Evolutionary conservation across 2,888 invertebrate genomes (phyloP).

Genomic region (Kuschelorhynchus macadamiae): DNA sequence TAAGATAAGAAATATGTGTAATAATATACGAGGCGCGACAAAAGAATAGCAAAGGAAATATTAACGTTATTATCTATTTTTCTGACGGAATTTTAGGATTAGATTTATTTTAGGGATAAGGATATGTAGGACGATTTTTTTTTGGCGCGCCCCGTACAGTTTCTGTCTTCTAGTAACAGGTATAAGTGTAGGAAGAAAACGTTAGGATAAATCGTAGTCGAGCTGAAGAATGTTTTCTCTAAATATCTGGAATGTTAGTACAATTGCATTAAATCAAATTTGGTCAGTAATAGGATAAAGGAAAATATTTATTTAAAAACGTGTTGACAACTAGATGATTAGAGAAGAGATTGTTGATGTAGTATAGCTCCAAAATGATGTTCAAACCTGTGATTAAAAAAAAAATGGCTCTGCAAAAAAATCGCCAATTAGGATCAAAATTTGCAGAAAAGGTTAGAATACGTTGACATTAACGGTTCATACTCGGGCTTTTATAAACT

Average conservation of each 20-base stretch:
- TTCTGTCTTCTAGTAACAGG: constrained; percentile 37
- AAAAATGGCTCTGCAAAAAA: constrained; percentile 18
- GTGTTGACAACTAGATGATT: constrained; percentile 26
- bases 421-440: constrained; percentile 5
- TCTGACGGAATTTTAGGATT: constrained; percentile 43
- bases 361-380: constrained; percentile 48
- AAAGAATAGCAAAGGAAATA: constrained; percentile 25
- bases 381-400: constrained; percentile 50
- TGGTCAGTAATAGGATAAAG: constrained; percentile 41
- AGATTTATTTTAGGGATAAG: constrained; percentile 36
- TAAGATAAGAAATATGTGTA: constrained; percentile 36
- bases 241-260: constrained; percentile 34
- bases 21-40: constrained; percentile 20
- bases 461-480: too few species aligned
- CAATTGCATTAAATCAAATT: constrained; percentile 23
- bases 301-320: constrained; percentile 26
- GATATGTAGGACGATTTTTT: constrained; percentile 9
- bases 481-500: too few species aligned
- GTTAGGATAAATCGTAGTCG: constrained; percentile 44
- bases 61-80: constrained; percentile 44
- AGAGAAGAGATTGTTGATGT: constrained; percentile 38
- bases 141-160: constrained; percentile 24
- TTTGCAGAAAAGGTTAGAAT: too few species aligned
- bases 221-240: constrained; percentile 48
- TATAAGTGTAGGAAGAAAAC: constrained; percentile 37